Conservation (phyloP, 2,888 invertebrate genomes). For the Strigamia transsilvanica region DNA sequence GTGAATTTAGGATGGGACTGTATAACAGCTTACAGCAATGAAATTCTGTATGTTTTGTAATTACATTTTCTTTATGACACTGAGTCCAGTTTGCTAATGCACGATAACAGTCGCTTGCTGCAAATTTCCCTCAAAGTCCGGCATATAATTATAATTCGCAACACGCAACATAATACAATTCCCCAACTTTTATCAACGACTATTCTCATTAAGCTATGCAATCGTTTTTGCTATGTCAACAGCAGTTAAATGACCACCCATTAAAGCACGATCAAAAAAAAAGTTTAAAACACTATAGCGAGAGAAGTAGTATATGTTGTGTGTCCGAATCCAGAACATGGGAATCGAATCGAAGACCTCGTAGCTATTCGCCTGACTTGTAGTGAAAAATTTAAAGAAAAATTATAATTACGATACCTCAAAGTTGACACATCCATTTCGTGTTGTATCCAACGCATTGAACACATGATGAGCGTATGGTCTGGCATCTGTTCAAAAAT, state of each 20-base stretch:
- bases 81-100: slow-evolving; percentile 34
- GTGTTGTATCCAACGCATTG: slow-evolving; percentile 65
- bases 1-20: slow-evolving; percentile 2
- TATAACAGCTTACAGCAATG: not conserved
- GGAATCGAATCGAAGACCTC: not conserved
- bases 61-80: slow-evolving; percentile 24
- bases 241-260: not conserved
- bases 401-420: slow-evolving; percentile 62
- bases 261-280: not conserved
- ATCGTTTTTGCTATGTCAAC: not conserved
- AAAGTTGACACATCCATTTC: slow-evolving; percentile 66
- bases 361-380: too few relatives aligned
- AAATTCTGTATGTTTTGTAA: slow-evolving; percentile 31
- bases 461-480: slow-evolving; percentile 66
- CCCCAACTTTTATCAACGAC: slow-evolving; percentile 35
- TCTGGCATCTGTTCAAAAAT: slow-evolving; percentile 62
- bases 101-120: slow-evolving; percentile 33
- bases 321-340: too few relatives aligned
- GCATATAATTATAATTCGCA: not conserved
- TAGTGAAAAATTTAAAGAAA: not conserved
- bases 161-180: slow-evolving; percentile 5
- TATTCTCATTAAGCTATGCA: slow-evolving; percentile 20
- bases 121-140: slow-evolving; percentile 45
- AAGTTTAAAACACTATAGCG: not conserved
- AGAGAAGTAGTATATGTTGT: too few relatives aligned